These are phyloP conservation scores for Oeneis ivallda DNA, from an alignment of 2,888 invertebrate species.

Conservation along the genomic window DNA sequence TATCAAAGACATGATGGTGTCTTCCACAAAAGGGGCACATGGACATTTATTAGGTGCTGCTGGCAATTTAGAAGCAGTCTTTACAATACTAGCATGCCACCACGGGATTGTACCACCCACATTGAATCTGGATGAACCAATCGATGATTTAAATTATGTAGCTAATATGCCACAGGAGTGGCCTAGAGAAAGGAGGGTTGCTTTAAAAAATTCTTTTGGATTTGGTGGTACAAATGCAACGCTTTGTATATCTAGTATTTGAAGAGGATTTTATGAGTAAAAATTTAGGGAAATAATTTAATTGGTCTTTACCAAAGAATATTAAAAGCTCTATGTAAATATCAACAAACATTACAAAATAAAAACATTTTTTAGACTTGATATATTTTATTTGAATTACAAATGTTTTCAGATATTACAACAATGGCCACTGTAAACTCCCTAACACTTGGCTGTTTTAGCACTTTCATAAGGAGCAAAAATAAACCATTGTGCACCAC, in stretches of 20 bases:
- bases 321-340: neutral
- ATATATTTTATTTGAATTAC: constrained; percentile 81
- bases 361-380: constrained; percentile 55
- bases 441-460: constrained; percentile 59
- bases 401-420: constrained; percentile 71
- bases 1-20: constrained; percentile 84
- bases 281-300: neutral
- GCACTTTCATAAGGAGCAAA: constrained; percentile 65
- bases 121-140: constrained; percentile 89
- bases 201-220: constrained; percentile 98
- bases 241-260: constrained; percentile 82
- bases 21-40: constrained; percentile 98
- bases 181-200: constrained; percentile 83
- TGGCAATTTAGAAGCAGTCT: constrained; percentile 95
- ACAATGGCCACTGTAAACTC: constrained; percentile 66
- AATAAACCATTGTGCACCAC: constrained; percentile 66
- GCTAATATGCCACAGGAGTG: constrained; percentile 82
- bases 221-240: constrained; percentile 99
- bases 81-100: constrained; percentile 90
- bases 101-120: constrained; percentile 92
- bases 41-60: constrained; percentile 98
- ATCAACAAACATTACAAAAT: constrained; percentile 47
- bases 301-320: neutral
- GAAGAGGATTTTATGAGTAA: constrained; percentile 2
- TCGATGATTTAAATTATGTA: constrained; percentile 88